Evolutionary conservation across 2,113 vertebrate species (phyloP), one percentile per base, ranked within the genome.

Genomic region (Pontoporia blainvillei): DNA sequence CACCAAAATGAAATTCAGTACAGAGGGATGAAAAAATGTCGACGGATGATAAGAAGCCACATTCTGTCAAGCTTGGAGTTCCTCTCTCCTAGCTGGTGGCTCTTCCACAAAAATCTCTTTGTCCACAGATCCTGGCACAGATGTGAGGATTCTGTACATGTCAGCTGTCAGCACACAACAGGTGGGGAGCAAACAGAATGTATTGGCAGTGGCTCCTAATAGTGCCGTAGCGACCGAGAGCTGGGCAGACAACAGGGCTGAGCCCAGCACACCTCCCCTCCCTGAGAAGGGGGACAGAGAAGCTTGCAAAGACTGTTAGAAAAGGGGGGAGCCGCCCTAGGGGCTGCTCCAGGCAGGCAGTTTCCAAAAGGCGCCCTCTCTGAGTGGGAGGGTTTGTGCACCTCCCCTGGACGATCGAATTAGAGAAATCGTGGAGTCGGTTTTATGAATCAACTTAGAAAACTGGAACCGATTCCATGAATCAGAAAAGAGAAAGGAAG

Each of bases 91-190:
- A 10, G 61, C 36, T 81, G 29, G 57, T 79, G 57, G 21, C 54
- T 87, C 73, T 39, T 54, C 67, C 78, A 78, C 5, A 57, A 54
- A 85, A 76, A 44, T n/a, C 71, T 86, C 52, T 90, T 59, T 54
- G 86, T 89, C 81, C 66, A 34, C 41, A 83, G 86, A 75, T 27
- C 44, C 90, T 86, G 86, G 91, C 91, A 95, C n/a, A 90, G 46
- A 72, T 59, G 25, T 84, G 39, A 34, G 1, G 62, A 23, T 29
- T 92, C 89, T 39, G 69, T 66, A n/a, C 10, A 1, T 9, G 41
- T 84, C 49, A 69, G 86, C 73, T 89, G 66, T 91, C 72, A 34
- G 72, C 23, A 52, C 49, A 34, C 66, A 66, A 52, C 64, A 71
- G 0, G 29, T 13, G 5, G 94, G n/a, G 46, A 79, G 31, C 41